phyloP scores from a whole-genome alignment of 2,113 vertebrate genomes.

The Vombatus ursinus region DNA sequence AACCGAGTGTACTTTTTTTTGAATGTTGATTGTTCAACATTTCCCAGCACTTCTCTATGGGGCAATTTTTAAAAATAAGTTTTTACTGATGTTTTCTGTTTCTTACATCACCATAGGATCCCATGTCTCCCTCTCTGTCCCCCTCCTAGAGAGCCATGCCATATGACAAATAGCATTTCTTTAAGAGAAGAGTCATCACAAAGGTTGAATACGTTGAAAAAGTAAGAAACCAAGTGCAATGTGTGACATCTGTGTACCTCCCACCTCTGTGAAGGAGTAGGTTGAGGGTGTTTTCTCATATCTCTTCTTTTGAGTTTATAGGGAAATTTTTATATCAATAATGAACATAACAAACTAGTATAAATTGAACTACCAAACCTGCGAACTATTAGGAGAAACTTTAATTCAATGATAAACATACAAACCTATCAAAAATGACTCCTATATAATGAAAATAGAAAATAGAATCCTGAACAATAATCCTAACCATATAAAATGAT shows the following conservation, averaged over 20 bases:
- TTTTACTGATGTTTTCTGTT: neutral
- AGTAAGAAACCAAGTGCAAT: neutral
- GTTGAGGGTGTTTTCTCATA: neutral
- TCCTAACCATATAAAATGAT: neutral
- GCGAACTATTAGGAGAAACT: neutral
- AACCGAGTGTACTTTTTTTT: neutral
- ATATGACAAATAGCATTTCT: neutral
- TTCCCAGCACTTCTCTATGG: neutral
- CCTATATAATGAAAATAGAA: neutral
- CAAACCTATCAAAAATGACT: neutral
- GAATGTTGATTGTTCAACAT: neutral
- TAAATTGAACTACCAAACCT: neutral
- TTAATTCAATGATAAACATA: neutral
- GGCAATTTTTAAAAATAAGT: neutral
- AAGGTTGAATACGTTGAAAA: neutral
- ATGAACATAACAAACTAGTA: neutral
- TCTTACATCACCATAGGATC: neutral
- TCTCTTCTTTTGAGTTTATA: neutral
- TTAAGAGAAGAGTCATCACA: neutral
- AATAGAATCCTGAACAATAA: neutral
- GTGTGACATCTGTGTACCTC: neutral
- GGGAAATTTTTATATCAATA: neutral
- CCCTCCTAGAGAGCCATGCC: neutral
- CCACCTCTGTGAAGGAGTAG: neutral
- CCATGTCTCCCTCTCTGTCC: neutral